Conservation (phyloP, 2,888 invertebrate species). For the Acrobasis suavella region DNA sequence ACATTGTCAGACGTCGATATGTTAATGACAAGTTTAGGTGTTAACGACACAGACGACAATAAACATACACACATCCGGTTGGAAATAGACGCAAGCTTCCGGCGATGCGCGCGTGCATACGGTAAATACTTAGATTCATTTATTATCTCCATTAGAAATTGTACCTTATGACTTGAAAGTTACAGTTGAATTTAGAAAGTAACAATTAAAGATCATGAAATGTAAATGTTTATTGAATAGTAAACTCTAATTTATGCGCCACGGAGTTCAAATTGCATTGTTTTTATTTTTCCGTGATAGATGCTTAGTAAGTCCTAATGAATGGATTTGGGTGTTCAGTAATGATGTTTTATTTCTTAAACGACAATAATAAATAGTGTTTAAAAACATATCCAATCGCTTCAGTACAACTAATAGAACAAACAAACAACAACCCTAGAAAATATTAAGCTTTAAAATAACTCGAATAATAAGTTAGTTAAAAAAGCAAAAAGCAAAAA, state of each 20-base stretch:
- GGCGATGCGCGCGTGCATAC: slow-evolving; percentile 49
- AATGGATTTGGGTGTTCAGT: slow-evolving; percentile 13
- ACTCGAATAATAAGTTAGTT: no score
- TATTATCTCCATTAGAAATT: slow-evolving; percentile 4
- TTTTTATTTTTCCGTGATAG: not conserved
- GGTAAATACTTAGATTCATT: slow-evolving; percentile 34
- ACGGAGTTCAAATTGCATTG: slow-evolving; percentile 11
- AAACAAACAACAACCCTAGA: not conserved
- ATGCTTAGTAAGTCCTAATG: slow-evolving; percentile 8
- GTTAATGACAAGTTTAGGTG: slow-evolving; percentile 65
- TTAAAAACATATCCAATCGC: not conserved
- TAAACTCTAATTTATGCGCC: not conserved
- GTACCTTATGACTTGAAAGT: slow-evolving; percentile 8
- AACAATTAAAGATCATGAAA: not conserved
- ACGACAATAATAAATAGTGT: not conserved
- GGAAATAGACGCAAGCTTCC: slow-evolving; percentile 77
- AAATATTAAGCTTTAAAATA: not conserved
- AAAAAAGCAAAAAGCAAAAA: not conserved
- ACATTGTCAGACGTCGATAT: slow-evolving; percentile 50
- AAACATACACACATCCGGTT: slow-evolving; percentile 75
- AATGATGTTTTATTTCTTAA: slow-evolving; percentile 15
- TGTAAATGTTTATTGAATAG: not conserved
- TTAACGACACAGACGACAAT: slow-evolving; percentile 75
- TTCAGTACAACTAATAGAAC: not conserved
- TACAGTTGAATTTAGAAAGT: slow-evolving; percentile 4